Evolutionary conservation across 2,113 vertebrate genomes (phyloP).

Genomic region (Notothenia coriiceps): DNA sequence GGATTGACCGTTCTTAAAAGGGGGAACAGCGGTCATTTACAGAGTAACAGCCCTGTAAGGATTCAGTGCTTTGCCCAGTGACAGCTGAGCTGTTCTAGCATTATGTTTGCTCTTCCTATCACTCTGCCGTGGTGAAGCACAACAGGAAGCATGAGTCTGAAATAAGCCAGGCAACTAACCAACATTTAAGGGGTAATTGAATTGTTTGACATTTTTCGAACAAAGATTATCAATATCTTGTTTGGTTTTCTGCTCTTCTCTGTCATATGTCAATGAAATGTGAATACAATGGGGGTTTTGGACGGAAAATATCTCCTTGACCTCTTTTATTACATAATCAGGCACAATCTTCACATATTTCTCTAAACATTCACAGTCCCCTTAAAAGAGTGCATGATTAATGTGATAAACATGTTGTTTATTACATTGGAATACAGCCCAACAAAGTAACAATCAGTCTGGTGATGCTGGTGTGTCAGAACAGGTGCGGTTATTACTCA

Average conservation of each 20-base stretch:
- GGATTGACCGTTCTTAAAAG: neutral
- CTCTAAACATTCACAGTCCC: neutral
- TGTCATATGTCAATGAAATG: neutral
- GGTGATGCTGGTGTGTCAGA: neutral
- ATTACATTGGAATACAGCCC: neutral
- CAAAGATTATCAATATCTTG: too few relatives aligned
- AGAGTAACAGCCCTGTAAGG: constrained; percentile 27
- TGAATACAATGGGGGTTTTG: neutral
- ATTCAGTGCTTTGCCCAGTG: constrained; percentile 29
- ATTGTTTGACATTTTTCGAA: neutral
- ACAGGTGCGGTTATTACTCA: neutral
- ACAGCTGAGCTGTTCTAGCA: constrained; percentile 24
- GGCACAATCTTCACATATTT: neutral
- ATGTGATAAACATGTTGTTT: too few relatives aligned
- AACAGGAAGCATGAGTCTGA: neutral
- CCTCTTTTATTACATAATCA: neutral
- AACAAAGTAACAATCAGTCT: neutral
- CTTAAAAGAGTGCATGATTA: too few relatives aligned
- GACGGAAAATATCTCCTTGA: neutral
- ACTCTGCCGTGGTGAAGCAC: neutral
- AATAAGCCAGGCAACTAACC: too few relatives aligned
- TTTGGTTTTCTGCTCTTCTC: neutral
- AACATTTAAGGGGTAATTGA: too few relatives aligned
- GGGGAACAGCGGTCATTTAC: constrained; percentile 30
- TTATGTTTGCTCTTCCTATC: neutral